Evolutionary conservation across 2,797 vertebrate genomes (phyloP).

Genomic region (Heteromormyrus szaboi): DNA sequence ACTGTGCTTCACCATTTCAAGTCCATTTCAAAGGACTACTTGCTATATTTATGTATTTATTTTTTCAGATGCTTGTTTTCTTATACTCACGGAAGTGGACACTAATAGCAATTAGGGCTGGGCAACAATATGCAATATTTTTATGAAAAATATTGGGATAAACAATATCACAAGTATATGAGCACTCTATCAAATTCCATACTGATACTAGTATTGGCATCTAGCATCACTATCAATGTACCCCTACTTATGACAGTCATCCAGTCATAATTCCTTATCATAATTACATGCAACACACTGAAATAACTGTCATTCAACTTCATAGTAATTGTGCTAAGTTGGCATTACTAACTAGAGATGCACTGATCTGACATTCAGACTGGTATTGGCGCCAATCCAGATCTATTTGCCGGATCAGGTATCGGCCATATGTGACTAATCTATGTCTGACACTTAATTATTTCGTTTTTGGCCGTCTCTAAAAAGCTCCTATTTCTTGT

Average conservation of each 20-base stretch:
- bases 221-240: neutral
- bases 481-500: neutral
- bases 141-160: neutral
- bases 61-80: neutral
- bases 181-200: neutral
- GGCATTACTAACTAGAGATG: neutral
- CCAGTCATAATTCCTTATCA: neutral
- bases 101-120: neutral
- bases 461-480: neutral
- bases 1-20: neutral
- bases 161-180: neutral
- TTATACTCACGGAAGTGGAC: neutral
- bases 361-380: no score
- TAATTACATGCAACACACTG: neutral
- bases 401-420: no score
- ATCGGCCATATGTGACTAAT: neutral
- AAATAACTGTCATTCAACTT: neutral
- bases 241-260: neutral
- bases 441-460: neutral
- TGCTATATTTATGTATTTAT: neutral
- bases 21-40: neutral
- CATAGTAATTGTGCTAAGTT: neutral
- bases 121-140: neutral
- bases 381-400: no score
- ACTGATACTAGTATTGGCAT: neutral